Percentiles rank a stretch among this genome's conserved stretches.
Conservation (phyloP, 2,888 invertebrate genomes). For the Himalopsyche japonica region DNA sequence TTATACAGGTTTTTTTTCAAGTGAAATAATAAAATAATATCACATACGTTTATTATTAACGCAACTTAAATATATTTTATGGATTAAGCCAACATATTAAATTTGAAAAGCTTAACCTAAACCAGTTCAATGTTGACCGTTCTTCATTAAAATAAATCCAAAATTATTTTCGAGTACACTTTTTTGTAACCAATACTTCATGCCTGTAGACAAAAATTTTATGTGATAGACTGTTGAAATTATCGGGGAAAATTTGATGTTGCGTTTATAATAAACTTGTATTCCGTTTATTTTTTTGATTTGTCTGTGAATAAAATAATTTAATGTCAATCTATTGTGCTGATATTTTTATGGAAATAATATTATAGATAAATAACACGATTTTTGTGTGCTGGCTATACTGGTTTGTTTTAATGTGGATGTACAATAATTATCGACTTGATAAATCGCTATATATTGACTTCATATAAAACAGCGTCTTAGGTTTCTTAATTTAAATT, state of each 20-base stretch:
- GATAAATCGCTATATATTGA: neutral
- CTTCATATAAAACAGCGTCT: too few relatives aligned
- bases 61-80: too few relatives aligned
- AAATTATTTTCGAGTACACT: too few relatives aligned
- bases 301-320: neutral
- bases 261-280: neutral
- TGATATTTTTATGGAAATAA: neutral
- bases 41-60: too few relatives aligned
- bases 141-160: too few relatives aligned
- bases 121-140: too few relatives aligned
- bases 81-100: too few relatives aligned
- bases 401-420: neutral
- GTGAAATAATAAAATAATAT: too few relatives aligned
- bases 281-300: neutral
- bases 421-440: neutral
- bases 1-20: too few relatives aligned
- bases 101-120: too few relatives aligned
- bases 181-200: neutral
- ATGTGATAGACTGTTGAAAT: neutral
- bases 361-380: neutral
- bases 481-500: too few relatives aligned
- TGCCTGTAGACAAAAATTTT: neutral
- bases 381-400: neutral
- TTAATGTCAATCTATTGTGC: neutral
- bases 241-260: neutral